Conservation (phyloP, 2,797 vertebrate species). For the Tarsius wallacei region DNA sequence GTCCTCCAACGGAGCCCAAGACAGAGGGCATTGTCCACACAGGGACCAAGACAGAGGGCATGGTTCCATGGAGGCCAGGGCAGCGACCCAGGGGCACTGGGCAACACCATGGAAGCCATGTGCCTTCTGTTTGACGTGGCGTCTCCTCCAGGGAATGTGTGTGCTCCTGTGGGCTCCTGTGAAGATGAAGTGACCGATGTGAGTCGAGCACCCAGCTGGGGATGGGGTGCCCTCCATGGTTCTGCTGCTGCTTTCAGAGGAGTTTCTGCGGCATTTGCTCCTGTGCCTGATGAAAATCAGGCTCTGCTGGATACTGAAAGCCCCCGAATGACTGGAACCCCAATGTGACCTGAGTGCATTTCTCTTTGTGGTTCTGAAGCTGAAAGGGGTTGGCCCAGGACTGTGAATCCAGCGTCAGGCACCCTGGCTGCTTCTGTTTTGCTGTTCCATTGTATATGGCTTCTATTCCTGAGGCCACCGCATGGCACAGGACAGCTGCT, state of each 20-base stretch:
- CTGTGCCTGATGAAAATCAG: no score
- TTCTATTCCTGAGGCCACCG: background rate
- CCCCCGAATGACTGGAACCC: background rate
- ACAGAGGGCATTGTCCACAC: no score
- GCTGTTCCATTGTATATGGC: background rate
- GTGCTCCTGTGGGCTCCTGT: background rate
- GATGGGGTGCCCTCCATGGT: fast-evolving
- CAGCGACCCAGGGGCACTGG: fast-evolving
- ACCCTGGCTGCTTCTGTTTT: fast-evolving
- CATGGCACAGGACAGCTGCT: background rate
- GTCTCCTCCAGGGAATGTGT: background rate
- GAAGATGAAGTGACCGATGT: background rate
- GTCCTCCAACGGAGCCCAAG: no score
- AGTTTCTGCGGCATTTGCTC: background rate
- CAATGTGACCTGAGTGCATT: fast-evolving
- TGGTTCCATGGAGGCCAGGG: no score
- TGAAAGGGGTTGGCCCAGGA: background rate
- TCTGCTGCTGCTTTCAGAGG: background rate
- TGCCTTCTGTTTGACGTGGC: fast-evolving
- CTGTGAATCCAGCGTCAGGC: fast-evolving
- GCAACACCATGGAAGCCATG: fast-evolving
- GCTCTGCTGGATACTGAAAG: background rate
- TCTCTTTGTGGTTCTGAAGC: background rate
- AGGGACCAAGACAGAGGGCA: no score
- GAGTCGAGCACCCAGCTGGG: background rate